A percentile compares a stretch with the other conserved stretches of the same genome.
phyloP scores from a whole-genome alignment of 2,797 vertebrate genomes.

The Poeciliopsis paucimaculata region DNA sequence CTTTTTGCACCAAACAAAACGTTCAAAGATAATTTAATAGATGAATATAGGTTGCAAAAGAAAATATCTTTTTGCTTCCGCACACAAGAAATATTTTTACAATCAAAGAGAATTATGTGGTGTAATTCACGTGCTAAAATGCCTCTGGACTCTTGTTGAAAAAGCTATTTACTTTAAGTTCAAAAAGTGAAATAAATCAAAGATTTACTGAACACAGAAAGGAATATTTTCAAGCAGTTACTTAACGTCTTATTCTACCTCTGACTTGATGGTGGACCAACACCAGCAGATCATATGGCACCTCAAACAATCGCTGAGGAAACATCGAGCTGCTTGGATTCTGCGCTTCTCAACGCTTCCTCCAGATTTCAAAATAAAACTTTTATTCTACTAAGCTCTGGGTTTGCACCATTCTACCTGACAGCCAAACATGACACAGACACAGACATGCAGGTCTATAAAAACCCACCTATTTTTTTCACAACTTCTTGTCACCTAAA shows the following conservation, averaged over 20 bases:
- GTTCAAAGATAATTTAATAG: background rate
- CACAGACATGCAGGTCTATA: background rate
- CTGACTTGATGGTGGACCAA: no score
- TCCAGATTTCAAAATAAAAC: no score
- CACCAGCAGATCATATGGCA: no score
- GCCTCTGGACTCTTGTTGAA: no score
- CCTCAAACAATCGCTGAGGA: no score
- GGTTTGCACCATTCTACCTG: background rate
- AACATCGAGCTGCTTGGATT: no score
- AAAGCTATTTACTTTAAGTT: no score
- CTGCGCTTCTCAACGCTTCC: no score
- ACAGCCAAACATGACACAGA: background rate
- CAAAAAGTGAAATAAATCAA: no score
- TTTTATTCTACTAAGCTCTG: background rate
- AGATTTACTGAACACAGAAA: no score
- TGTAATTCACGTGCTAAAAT: background rate
- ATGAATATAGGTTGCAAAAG: background rate
- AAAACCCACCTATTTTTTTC: background rate
- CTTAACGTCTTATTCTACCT: no score
- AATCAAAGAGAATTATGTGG: background rate
- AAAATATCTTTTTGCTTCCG: background rate
- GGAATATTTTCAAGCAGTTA: no score
- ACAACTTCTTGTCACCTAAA: background rate
- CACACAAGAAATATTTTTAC: background rate
- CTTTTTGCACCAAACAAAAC: background rate